Evolutionary conservation across 2,888 invertebrate species (phyloP), one percentile per base, ranked within the genome.

Genomic region (Teleiodes luculella): DNA sequence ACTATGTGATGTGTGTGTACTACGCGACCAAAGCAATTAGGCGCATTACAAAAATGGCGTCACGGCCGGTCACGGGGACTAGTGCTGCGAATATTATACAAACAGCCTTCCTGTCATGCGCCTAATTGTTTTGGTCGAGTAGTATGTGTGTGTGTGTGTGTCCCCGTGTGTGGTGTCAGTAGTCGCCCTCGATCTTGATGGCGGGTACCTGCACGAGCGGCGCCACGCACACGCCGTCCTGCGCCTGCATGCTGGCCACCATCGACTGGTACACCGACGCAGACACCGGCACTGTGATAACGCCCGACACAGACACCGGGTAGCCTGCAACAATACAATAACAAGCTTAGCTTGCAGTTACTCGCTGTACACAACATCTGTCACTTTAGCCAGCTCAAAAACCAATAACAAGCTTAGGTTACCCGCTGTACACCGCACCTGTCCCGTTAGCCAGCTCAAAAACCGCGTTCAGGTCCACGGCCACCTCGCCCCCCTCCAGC

Each of bases 221-320:
- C 58, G 95, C 93, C 57, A 96, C 93, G 89, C 96, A 96, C 70
- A 96, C 94, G 70, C 95, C 95, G 80, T 96, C 96, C 64, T 95
- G 91, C 75, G 93, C 93, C 80, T 95, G 95, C 80, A 97, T 96
- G 81, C 95, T 95, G 54, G 97, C 96, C 76, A 97, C 95, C 92
- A 98, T 97, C 57, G 97, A 96, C 90, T 98, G 98, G 91, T 98
- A 98, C 95, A 98, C 97, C 59, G 97, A 96, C 56, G 96, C 95
- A 41, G 96, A 95, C 60, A 98, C 97, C 54, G 98, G 98, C 69
- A 98, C 96, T 53, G 98, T 97, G 79, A 98, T 97, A 90, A 98
- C 97, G 58, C 97, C 97, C 71, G 96, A 95, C 70, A 96, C 96
- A 65, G 95, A 94, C 68, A 96, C 94, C 50, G 95, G 95, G 89